These are phyloP conservation scores for Cephus cinctus DNA, from an alignment of 1,140 invertebrate genomes.

Conservation along the genomic window DNA sequence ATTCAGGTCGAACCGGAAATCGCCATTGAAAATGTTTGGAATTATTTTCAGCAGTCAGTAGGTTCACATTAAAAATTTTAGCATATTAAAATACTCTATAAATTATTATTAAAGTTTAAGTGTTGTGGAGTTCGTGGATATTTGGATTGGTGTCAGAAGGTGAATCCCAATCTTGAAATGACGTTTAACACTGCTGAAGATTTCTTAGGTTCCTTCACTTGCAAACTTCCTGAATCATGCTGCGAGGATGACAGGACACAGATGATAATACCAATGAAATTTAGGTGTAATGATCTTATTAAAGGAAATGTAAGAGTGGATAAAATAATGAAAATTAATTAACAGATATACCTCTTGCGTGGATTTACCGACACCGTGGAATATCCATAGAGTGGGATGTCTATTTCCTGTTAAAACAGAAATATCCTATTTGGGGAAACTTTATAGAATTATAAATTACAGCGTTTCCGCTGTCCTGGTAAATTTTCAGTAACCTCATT, in stretches of 20 bases:
- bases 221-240: constrained; percentile 13
- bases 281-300: not conserved
- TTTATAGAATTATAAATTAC: constrained; percentile 2
- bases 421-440: constrained; percentile 9
- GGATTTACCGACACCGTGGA: constrained; percentile 3
- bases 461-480: constrained; percentile 2
- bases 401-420: constrained; percentile 6
- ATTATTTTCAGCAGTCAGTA: constrained; percentile 14
- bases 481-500: not conserved
- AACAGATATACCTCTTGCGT: not conserved
- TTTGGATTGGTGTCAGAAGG: constrained; percentile 16
- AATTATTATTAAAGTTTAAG: constrained; percentile 12
- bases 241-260: constrained; percentile 3
- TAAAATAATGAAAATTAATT: not conserved
- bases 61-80: not conserved
- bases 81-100: not conserved
- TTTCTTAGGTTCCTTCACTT: constrained; percentile 11
- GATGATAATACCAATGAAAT: not conserved
- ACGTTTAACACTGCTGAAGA: not conserved
- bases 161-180: not conserved
- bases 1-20: constrained; percentile 2
- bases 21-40: constrained; percentile 2
- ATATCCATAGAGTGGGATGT: constrained; percentile 9
- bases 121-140: constrained; percentile 15
- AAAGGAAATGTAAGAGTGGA: no score